Evolutionary conservation across 2,888 invertebrate genomes (phyloP).

Genomic region (Tetranychus piercei): DNA sequence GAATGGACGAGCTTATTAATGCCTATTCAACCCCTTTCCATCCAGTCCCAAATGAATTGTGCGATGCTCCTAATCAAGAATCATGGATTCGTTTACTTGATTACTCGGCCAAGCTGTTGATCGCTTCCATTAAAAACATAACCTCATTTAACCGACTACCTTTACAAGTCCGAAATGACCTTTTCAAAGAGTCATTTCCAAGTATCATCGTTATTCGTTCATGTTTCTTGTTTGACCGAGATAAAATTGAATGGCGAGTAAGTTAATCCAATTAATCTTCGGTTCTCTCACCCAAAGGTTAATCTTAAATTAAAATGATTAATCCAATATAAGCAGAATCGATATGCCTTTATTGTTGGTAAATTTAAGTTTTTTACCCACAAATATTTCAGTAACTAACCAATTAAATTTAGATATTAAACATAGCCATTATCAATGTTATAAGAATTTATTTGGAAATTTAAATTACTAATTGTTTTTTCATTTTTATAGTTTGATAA

Average conservation of each 20-base stretch:
- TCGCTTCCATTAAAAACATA: not conserved
- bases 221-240: not conserved
- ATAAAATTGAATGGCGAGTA: not conserved
- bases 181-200: not conserved
- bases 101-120: not conserved
- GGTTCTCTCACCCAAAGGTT: not conserved
- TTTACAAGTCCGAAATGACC: not conserved
- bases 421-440: too few relatives aligned
- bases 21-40: not conserved
- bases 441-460: too few relatives aligned
- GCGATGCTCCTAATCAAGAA: not conserved
- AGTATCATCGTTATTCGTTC: not conserved
- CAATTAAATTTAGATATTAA: too few relatives aligned
- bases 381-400: too few relatives aligned
- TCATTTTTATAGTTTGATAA: not conserved
- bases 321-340: not conserved
- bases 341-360: too few relatives aligned
- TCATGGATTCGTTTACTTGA: not conserved
- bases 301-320: not conserved
- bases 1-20: not conserved
- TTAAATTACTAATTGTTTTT: too few relatives aligned
- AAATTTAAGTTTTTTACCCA: too few relatives aligned
- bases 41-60: not conserved
- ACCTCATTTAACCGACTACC: not conserved
- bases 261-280: not conserved